Evolutionary conservation across 2,113 vertebrate species (phyloP), one percentile per base, ranked within the genome.

Genomic region (Steatornis caripensis): DNA sequence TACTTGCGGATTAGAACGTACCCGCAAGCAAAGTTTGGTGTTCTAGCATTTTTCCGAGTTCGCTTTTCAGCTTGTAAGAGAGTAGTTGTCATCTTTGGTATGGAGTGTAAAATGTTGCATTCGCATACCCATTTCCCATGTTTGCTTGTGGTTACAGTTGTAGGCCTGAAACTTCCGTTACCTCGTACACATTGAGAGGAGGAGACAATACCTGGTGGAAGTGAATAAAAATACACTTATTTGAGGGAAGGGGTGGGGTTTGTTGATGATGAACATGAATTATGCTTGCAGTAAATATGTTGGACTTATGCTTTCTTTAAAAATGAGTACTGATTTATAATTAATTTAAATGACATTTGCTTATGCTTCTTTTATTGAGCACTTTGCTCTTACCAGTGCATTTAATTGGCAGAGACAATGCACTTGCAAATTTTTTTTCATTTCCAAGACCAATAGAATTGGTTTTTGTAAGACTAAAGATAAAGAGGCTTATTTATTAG

Each of bases 171-270:
- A 16, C 14, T 90, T 57, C 34, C 48, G 12, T 23, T 51, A 23
- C 22, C 15, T 58, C 1, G 2, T 54, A 6, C 1, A 3, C 0
- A 0, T 37, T 49, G 17, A 10, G 34, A 87, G 24, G 7, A 24
- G 19, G 36, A 64, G 5, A 49, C 46, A 45, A 10, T 54, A 54
- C 23, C 32, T 55, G 22, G 55, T 84, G 9, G 24, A 78, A 74
- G 2, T 39, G 15, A 66, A 90, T 36, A 80, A 87, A 91, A 74
- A 58, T n/a, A 46, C 36, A 34, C 7, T 27, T 78, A 23, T 66
- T 76, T 68, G 26, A 62, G 51, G 43, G 41, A 77, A 71, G 8
- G 15, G 3, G 12, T 41, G 32, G 11, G 8, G 3, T 36, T 70
- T 86, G 51, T 77, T 77, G 15, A 19, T 61, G 18, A 11, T 6